phyloP scores from a whole-genome alignment of 2,113 vertebrate genomes.

The Nothobranchius kuhntae region DNA sequence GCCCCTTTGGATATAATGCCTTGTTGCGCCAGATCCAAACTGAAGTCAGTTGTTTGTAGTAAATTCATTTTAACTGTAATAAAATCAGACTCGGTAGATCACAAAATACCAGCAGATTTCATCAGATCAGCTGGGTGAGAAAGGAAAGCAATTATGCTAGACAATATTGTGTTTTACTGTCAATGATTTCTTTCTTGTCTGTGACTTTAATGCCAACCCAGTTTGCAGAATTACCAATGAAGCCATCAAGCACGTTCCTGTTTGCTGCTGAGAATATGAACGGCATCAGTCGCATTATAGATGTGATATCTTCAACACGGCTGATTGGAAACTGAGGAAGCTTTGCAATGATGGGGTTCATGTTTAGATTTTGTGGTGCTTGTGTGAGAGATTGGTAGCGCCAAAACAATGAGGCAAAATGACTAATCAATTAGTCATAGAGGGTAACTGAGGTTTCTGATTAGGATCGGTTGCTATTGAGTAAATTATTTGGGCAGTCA shows the following conservation, averaged over 20 bases:
- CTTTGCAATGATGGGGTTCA: constrained; percentile 17
- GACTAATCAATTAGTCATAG: constrained; percentile 17
- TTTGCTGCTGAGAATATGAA: constrained; percentile 30
- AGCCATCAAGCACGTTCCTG: constrained; percentile 5
- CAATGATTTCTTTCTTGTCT: constrained; percentile 24
- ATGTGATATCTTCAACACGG: constrained; percentile 20
- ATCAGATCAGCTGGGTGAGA: too few species aligned
- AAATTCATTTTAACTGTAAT: too few species aligned
- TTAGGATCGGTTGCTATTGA: background rate
- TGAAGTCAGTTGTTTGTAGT: too few species aligned
- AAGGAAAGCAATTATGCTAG: constrained; percentile 22
- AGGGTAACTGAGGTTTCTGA: background rate
- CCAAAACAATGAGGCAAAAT: constrained; percentile 1
- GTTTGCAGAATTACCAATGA: constrained; percentile 25
- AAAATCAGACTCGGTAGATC: too few species aligned
- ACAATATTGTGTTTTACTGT: background rate
- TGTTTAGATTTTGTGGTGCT: constrained; percentile 5
- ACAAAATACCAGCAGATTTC: too few species aligned
- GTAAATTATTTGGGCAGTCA: background rate
- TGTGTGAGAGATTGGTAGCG: background rate
- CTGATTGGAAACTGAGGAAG: constrained; percentile 46
- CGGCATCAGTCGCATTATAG: constrained; percentile 6
- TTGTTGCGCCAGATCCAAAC: too few species aligned
- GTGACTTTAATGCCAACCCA: constrained; percentile 33
- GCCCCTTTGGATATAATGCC: too few species aligned